Base-by-base conservation (phyloP, 1,140 invertebrate genomes). In the Goniozus legneri region DNA sequence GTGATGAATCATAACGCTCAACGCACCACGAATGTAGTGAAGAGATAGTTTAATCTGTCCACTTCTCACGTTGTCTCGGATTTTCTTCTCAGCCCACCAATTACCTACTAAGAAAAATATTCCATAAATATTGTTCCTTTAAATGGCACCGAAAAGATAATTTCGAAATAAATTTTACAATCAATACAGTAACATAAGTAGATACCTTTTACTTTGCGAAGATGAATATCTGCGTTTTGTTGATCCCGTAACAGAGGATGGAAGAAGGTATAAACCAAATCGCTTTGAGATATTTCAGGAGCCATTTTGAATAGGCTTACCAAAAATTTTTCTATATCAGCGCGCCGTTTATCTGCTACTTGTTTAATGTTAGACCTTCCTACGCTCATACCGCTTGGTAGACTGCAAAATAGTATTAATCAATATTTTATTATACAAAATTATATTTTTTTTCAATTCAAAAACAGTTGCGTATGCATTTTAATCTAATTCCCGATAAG, bases 181-280 rank as follows among this genome's bases (percentile, higher is more conserved):
- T n/a, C n/a, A n/a, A n/a, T n/a, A n/a, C n/a, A n/a, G n/a, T n/a
- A n/a, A n/a, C n/a, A 45, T 50, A 10, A 36, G 18, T 34, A 13
- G 22, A 53, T 71, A 89, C 86, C 82, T 82, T 81, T 84, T 10
- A 83, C 74, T 76, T 86, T 83, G 47, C 65, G 71, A 30, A 77
- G 65, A 69, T 78, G 79, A 57, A 80, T 80, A 59, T 82, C 87
- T 22, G 86, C 83, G 64, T 91, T 91, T 74, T 95, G 86, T 71
- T 91, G 89, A 67, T 92, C 96, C 54, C 95, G 76, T 36, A 97
- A 73, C 50, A 98, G 71, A 8, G 95, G 93, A 80, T 98, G 96
- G 71, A 98, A 97, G 77, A 98, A 98, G 1, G 95, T 98, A 69
- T 98, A 98, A 6, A 98, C 92, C 22, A 98, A 78, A 75, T 96